Evolutionary conservation across 2,888 invertebrate genomes (phyloP), one percentile per base, ranked within the genome.

Genomic region (Sphaerophoria taeniata): DNA sequence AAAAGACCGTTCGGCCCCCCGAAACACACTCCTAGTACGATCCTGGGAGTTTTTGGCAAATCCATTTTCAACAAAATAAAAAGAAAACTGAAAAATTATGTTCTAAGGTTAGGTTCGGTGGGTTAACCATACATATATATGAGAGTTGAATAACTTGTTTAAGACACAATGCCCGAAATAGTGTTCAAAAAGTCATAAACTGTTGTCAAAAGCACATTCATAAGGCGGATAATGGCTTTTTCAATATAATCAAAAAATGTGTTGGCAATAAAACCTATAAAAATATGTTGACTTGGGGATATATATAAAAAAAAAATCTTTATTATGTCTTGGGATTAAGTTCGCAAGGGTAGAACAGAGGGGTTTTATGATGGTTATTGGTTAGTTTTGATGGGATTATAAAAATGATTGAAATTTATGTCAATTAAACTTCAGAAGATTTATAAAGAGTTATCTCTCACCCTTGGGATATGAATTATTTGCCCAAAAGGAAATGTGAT

Each of bases 201-300:
- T 63, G 58, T 80, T 79, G 74, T 72, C 74, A 83, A 79, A 74
- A 79, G 65, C 65, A 75, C 74, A 79, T 71, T 65, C 79, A 84
- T 71, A 71, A 74, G 58, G 74, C n/a, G n/a, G 58, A 75, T 84
- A 84, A 84, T 80, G 74, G 74, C 79, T 74, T 75, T 84, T 45
- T 74, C 69, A 83, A 78, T 82, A 73, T 73, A 82, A 78, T 78
- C 73, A 63, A 69, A 78, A 78, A 72, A 51, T 65, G 73, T 78
- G 82, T 78, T 63, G 31, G 56, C 56, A 63, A 83, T 83, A 83
- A 82, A 82, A 77, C 34, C 36, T 49, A 69, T 58, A 71, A 67
- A 82, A 73, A 82, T 82, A 72, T 49, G 49, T 36, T 36, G 36
- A n/a, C n/a, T 43, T 43, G 55, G 39, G 14, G 67, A 69, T 77